These are phyloP conservation scores for Hippocampus barbouri DNA, from an alignment of 2,113 vertebrate genomes.

Conservation along the genomic window DNA sequence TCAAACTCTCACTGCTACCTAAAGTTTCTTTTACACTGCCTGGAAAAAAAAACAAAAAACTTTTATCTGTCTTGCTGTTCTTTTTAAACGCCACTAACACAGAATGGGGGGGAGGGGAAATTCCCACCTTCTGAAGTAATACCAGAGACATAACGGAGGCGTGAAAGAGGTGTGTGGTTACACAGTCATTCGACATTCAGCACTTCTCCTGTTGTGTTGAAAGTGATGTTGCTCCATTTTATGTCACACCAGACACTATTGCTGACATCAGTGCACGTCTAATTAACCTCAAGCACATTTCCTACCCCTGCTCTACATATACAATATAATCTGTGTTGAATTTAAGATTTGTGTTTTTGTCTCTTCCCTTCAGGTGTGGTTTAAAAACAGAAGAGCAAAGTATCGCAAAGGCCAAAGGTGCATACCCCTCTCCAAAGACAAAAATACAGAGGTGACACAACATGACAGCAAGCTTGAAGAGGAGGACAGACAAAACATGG, in stretches of 20 bases:
- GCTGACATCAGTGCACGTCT: background rate
- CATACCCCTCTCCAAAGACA: constrained; percentile 40
- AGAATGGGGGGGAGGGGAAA: background rate
- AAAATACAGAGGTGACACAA: constrained; percentile 20
- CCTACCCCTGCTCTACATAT: background rate
- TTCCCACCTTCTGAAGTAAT: background rate
- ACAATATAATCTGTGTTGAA: background rate
- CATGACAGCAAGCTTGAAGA: constrained; percentile 13
- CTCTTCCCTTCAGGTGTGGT: constrained; percentile 72
- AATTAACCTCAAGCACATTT: background rate
- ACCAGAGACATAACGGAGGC: background rate
- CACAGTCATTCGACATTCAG: background rate
- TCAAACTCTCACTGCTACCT: no score
- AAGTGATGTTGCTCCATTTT: background rate
- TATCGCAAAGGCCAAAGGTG: constrained; percentile 75
- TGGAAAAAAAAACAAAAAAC: no score
- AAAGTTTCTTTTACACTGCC: no score
- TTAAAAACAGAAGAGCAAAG: constrained; percentile 82
- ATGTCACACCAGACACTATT: background rate
- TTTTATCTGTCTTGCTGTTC: background rate
- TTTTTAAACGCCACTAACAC: background rate
- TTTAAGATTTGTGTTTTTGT: background rate
- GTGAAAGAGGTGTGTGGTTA: background rate
- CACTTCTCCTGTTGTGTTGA: background rate
- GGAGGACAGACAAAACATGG: constrained; percentile 39